These are phyloP conservation scores for Acanthornis magna DNA, from an alignment of 2,797 vertebrate species.

Conservation along the genomic window DNA sequence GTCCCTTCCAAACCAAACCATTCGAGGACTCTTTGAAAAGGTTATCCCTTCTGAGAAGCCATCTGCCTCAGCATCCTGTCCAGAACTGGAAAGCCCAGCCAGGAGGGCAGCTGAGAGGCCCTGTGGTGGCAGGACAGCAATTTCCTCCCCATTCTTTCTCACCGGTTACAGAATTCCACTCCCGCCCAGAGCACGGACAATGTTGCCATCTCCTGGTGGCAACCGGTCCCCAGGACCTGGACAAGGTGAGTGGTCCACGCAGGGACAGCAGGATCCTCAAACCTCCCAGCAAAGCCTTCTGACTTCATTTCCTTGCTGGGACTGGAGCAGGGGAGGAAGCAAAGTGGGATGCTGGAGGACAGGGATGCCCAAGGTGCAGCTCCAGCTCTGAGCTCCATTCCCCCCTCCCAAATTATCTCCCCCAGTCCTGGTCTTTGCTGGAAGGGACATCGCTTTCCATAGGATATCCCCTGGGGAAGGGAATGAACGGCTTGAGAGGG, in stretches of 20 bases:
- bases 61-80: not conserved
- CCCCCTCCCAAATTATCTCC: not conserved
- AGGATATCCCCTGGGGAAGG: not conserved
- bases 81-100: not conserved
- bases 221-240: not conserved
- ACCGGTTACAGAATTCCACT: not conserved
- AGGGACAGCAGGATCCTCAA: rapidly evolving
- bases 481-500: not conserved
- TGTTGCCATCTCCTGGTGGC: not conserved
- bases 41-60: not conserved
- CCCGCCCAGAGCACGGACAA: not conserved
- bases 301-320: not conserved
- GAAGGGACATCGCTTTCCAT: not conserved
- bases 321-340: not conserved
- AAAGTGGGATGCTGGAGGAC: not conserved
- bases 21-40: not conserved
- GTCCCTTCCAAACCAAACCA: not conserved
- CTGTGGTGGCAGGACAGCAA: rapidly evolving
- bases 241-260: rapidly evolving
- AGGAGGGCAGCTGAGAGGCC: not conserved
- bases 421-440: not conserved
- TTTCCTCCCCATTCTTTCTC: not conserved
- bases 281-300: not conserved
- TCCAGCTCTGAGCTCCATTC: rapidly evolving
- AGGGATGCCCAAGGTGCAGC: not conserved